Conservation (phyloP, 2,888 invertebrate genomes). For the Scaptomyza parva region DNA sequence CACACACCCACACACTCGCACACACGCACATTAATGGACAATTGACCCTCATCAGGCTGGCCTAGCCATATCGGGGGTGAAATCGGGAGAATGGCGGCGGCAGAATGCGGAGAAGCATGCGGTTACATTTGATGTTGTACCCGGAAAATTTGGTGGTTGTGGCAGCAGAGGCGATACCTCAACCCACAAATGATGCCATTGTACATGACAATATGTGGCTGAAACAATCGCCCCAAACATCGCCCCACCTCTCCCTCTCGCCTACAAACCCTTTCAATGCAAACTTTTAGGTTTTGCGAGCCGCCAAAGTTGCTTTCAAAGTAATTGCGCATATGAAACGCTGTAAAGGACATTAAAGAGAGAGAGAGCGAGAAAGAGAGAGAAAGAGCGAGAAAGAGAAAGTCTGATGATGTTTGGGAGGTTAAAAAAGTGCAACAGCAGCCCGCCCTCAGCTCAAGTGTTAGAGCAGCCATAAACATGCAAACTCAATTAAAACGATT, state of each 20-base stretch:
- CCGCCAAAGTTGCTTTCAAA: conserved; percentile 63
- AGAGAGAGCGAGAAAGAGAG: background rate
- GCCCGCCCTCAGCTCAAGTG: conserved; percentile 46
- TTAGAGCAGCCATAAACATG: conserved; percentile 81
- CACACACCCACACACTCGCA: conserved; percentile 14
- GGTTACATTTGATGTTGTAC: conserved; percentile 74
- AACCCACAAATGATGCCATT: conserved; percentile 75
- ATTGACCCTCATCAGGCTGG: conserved; percentile 65
- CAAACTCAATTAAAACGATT: conserved; percentile 82
- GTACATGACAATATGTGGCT: conserved; percentile 75
- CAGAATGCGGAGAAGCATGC: conserved; percentile 52
- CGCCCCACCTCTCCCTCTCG: background rate
- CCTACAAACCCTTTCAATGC: conserved; percentile 2
- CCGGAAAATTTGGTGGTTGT: conserved; percentile 36
- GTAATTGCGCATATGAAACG: conserved; percentile 66
- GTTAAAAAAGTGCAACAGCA: conserved; percentile 52
- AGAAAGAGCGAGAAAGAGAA: background rate
- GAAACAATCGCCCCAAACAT: conserved; percentile 17
- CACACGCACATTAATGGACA: conserved; percentile 53
- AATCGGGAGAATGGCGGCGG: conserved; percentile 22
- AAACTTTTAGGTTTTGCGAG: background rate
- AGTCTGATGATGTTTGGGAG: background rate
- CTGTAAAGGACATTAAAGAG: background rate
- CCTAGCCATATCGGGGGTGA: too few relatives aligned
- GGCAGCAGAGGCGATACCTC: conserved; percentile 26